Evolutionary conservation across 2,797 vertebrate species (phyloP), one percentile per base, ranked within the genome.

Genomic region (Orientallactaga sibirica): DNA sequence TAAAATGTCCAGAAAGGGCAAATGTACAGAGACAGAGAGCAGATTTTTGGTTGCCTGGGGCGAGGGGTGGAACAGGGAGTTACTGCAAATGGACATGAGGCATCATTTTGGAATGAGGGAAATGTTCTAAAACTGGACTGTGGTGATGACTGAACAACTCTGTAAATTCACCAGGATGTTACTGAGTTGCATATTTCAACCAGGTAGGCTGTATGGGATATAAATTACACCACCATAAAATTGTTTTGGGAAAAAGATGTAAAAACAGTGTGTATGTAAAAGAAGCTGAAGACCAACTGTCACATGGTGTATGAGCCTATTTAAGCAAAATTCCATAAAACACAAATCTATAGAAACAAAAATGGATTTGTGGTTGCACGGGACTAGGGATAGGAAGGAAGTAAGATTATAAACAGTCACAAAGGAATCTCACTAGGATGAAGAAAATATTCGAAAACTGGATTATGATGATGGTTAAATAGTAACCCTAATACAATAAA

Each of bases 101-200:
- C 91, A 96, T 94, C 85, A 52, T 93, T 95, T 4, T 90, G 95
- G 95, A 96, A 97, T 96, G 94, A 95, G 80, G 76, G 82, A 96
- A 96, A 95, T 92, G 81, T 92, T 93, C 94, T 96, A 95, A 93
- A 97, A 91, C 79, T 91, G 91, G 92, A 81, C 11, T 93, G 77
- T 88, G 78, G 76, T 92, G 37, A 78, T 73, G 77, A 92, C 2
- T 79, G 68, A 91, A 94, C 74, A 93, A 81, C 86, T 78, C 66
- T 48, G 75, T 20, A 94, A 92, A 92, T 84, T 89, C 48, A 92
- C 91, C 74, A 68, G 90, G 81, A 89, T 58, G 77, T 71, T 70
- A 91, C 11, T 92, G 64, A 88, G 55, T 5, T 67, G 29, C 77
- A 90, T 9, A 81, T 43, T 95, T 91, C 87, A 91, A 73, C 73